These are phyloP conservation scores for Pycnonotus jocosus DNA, from an alignment of 2,113 vertebrate species.

Conservation along the genomic window DNA sequence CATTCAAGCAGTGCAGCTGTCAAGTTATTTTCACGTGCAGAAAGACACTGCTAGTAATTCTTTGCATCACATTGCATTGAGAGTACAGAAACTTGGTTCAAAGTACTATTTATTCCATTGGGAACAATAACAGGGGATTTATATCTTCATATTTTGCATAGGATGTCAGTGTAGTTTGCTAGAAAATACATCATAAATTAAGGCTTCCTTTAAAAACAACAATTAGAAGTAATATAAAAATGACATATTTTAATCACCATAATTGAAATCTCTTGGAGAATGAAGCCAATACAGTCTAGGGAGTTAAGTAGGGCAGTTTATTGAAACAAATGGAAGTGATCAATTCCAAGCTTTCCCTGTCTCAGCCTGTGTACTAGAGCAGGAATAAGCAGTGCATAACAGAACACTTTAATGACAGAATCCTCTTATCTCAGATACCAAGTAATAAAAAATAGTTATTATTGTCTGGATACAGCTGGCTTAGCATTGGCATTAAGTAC, in stretches of 20 bases:
- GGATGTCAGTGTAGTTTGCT: neutral
- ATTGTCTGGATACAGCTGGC: slow-evolving; percentile 52
- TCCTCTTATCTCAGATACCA: slow-evolving; percentile 53
- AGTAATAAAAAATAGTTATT: slow-evolving; percentile 68
- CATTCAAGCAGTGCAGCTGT: slow-evolving; percentile 15
- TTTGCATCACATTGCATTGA: neutral
- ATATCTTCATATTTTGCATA: neutral
- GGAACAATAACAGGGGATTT: neutral
- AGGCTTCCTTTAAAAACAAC: neutral
- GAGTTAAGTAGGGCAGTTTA: slow-evolving; percentile 47
- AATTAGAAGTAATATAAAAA: neutral
- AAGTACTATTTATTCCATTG: neutral
- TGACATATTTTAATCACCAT: neutral
- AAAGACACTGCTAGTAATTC: neutral
- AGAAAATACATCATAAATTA: neutral
- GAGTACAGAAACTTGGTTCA: neutral
- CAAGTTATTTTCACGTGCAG: neutral
- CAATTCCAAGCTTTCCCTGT: slow-evolving; percentile 37
- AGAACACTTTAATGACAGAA: slow-evolving; percentile 54
- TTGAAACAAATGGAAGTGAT: slow-evolving; percentile 52
- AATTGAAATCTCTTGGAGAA: neutral
- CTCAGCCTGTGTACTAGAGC: neutral
- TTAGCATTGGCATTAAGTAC: slow-evolving; percentile 46
- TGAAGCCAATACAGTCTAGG: neutral
- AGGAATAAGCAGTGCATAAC: slow-evolving; percentile 26